phyloP scores from a whole-genome alignment of 2,888 invertebrate species.

The Orthosia gothica region DNA sequence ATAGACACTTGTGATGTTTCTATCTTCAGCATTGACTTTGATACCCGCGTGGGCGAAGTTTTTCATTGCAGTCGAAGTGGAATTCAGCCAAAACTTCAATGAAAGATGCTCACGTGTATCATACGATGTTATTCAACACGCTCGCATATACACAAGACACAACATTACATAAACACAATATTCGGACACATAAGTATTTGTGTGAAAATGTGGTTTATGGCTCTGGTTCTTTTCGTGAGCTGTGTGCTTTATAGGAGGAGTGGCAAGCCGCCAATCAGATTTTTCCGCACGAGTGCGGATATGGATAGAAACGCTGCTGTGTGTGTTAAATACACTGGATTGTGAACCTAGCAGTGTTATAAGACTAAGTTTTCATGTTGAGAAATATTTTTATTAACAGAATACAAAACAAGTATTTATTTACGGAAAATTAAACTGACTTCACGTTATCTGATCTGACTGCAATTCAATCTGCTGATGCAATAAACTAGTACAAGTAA shows the following conservation, averaged over 20 bases:
- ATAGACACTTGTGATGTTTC: constrained; percentile 9
- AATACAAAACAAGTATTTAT: neutral
- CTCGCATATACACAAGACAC: too few species aligned
- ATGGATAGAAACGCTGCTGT: neutral
- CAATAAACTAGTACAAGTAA: constrained; percentile 18
- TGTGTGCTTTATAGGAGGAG: neutral
- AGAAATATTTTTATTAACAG: neutral
- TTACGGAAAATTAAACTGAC: neutral
- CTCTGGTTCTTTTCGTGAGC: too few species aligned
- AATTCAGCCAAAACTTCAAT: neutral
- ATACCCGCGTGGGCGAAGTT: neutral
- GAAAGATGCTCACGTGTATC: neutral
- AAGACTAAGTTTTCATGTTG: neutral
- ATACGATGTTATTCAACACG: neutral
- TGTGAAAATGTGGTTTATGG: neutral
- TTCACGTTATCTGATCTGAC: neutral
- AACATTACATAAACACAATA: too few species aligned
- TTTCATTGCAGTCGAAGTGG: neutral
- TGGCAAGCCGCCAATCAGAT: neutral
- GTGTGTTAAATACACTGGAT: neutral
- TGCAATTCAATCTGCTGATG: constrained; percentile 11
- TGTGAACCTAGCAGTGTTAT: neutral
- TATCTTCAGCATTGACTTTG: constrained; percentile 1
- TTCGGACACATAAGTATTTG: too few species aligned
- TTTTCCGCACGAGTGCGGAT: neutral